phyloP scores from a whole-genome alignment of 2,888 invertebrate species.

The Papilio elwesi region DNA sequence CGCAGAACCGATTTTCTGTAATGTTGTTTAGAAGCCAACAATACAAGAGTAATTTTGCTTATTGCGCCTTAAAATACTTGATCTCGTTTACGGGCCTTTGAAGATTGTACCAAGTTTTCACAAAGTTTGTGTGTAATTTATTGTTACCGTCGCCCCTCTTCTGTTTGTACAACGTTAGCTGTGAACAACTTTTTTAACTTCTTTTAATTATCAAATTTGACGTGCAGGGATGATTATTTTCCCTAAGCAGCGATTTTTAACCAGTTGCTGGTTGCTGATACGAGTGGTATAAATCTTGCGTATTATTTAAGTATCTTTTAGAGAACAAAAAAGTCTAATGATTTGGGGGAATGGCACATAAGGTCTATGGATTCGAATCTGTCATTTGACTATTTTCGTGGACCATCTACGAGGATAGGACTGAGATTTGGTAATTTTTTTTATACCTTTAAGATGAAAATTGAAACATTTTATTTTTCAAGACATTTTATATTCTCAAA shows the following conservation, averaged over 20 bases:
- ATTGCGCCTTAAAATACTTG: slow-evolving; percentile 80
- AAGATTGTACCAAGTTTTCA: slow-evolving; percentile 78
- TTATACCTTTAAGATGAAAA: too few species aligned
- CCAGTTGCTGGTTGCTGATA: slow-evolving; percentile 7
- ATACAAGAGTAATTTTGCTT: slow-evolving; percentile 77
- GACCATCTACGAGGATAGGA: background rate
- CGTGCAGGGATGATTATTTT: slow-evolving; percentile 5
- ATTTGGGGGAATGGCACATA: background rate
- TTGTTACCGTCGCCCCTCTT: slow-evolving; percentile 76
- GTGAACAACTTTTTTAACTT: slow-evolving; percentile 61
- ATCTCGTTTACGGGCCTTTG: slow-evolving; percentile 80
- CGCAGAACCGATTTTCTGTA: slow-evolving; percentile 64
- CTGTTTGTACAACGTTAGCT: slow-evolving; percentile 69
- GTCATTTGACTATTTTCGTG: background rate
- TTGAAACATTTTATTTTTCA: too few species aligned
- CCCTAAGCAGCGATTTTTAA: slow-evolving; percentile 47
- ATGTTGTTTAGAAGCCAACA: slow-evolving; percentile 70
- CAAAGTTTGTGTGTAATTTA: slow-evolving; percentile 80
- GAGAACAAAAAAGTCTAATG: background rate
- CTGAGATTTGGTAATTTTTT: too few species aligned
- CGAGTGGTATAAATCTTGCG: background rate
- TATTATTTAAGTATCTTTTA: too few species aligned
- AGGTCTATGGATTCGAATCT: background rate
- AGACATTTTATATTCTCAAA: too few species aligned
- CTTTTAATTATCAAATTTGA: slow-evolving; percentile 50